A percentile compares a stretch with the other conserved stretches of the same genome.
Evolutionary conservation across 1,140 invertebrate species (phyloP).

Genomic region (Helicoverpa zea): DNA sequence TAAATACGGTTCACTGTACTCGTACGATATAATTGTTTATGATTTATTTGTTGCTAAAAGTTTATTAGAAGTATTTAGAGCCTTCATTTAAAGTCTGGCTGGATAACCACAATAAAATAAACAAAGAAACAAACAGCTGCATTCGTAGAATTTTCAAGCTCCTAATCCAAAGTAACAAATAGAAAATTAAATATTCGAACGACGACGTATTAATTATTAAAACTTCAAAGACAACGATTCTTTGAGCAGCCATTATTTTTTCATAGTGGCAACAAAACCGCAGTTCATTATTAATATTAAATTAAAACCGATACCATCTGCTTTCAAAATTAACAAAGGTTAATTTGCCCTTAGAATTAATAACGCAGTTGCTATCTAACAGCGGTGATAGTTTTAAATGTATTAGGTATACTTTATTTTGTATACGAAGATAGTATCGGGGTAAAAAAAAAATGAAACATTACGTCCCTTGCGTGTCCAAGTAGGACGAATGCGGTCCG

Average conservation of each 20-base stretch:
- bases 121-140: no score
- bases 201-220: neutral
- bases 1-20: neutral
- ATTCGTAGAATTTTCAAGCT: no score
- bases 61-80: neutral
- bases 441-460: conserved; percentile 43
- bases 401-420: neutral
- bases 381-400: conserved; percentile 35
- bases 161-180: no score
- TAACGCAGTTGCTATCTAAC: conserved; percentile 21
- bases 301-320: conserved; percentile 38
- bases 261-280: neutral
- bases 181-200: no score
- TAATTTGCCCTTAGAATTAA: conserved; percentile 42
- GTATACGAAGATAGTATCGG: conserved; percentile 28
- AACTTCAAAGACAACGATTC: neutral
- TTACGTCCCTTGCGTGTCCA: conserved; percentile 49
- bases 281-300: conserved; percentile 32
- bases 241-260: neutral
- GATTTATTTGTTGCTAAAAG: neutral
- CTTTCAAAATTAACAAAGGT: conserved; percentile 25
- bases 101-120: no score
- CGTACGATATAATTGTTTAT: neutral
- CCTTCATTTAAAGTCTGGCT: neutral
- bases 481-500: conserved; percentile 50